Base-by-base conservation (phyloP, 2,888 invertebrate genomes). In the Heteromurus nitidus region DNA sequence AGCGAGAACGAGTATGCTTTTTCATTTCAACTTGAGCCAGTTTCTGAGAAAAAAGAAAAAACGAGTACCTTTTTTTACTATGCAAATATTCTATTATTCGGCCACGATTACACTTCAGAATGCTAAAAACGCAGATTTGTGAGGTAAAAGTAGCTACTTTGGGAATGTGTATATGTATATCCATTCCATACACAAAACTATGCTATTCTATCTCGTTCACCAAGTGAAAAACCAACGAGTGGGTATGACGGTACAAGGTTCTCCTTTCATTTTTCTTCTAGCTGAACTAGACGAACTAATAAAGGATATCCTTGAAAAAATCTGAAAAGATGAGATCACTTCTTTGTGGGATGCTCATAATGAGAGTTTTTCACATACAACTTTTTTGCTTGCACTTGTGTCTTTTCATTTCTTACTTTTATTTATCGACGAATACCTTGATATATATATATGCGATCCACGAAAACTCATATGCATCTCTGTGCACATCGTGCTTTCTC, bases 21-120 rank as follows among this genome's bases (percentile, higher is more conserved):
- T 72, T 36, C 36, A 36, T 9, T n/a, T n/a, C 5, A 36, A 36
- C 36, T 13, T 36, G 13, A 5, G 36, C 36, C 7, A 47, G 47
- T 47, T 73, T 22, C 36, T 13, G 73, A 50, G 18, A 28, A 62
- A 31, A 3, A 16, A 36, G 20, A 60, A 60, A 42, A 68, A 60
- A 72, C 5, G 70, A 69, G 20, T 65, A 20, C 42, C 42, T 22
- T 13, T 9, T 65, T 42, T 18, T 30, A 20, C 20, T 74, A 74
- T 65, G 65, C 65, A 74, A 74, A 74, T 74, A 28, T 36, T 22
- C 53, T 26, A 64, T 74, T 64, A 64, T 74, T 74, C 24, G 30
- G 28, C 72, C 64, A 64, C 64, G 73, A 30, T 58, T n/a, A 30
- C 73, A 73, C 64, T 7, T 44, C 62, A 55, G 24, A 73, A 28